Percentiles rank a stretch among this genome's conserved stretches.
phyloP scores from a whole-genome alignment of 2,113 vertebrate species.

The Narcine bancroftii region DNA sequence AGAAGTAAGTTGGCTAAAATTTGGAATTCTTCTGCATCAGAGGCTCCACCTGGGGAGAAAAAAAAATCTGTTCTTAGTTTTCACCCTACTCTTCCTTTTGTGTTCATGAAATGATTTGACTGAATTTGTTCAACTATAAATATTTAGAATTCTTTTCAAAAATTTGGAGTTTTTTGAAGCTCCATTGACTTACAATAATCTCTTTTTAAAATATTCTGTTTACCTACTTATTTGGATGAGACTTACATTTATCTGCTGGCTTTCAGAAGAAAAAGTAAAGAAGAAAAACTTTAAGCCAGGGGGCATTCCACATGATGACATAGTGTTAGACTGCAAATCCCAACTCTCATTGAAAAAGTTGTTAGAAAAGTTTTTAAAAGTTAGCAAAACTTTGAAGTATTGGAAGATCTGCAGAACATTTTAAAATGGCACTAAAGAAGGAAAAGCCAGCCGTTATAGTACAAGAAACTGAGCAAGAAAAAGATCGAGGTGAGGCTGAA shows the following conservation, averaged over 20 bases:
- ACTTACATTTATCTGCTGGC: neutral
- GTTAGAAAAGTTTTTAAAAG: too few relatives aligned
- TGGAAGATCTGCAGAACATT: too few relatives aligned
- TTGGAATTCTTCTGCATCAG: conserved; percentile 35
- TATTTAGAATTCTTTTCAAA: neutral
- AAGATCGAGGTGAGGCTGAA: too few relatives aligned
- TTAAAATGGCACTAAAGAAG: too few relatives aligned
- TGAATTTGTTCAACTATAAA: conserved; percentile 5
- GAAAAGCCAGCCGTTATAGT: too few relatives aligned
- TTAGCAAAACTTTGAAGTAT: too few relatives aligned
- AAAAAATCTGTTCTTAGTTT: neutral
- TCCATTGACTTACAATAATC: neutral
- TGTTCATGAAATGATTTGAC: neutral
- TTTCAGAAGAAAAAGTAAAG: neutral
- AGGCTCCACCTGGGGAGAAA: conserved; percentile 29
- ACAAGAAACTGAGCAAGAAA: too few relatives aligned
- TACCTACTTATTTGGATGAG: neutral
- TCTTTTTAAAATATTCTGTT: neutral
- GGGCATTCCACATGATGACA: too few relatives aligned
- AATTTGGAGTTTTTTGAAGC: neutral
- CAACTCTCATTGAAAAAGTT: too few relatives aligned
- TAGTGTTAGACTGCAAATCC: too few relatives aligned
- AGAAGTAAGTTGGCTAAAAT: conserved; percentile 68
- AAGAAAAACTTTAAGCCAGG: neutral
- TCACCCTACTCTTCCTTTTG: neutral